phyloP scores from a whole-genome alignment of 2,797 vertebrate genomes.

The Chelidonichthys spinosus region DNA sequence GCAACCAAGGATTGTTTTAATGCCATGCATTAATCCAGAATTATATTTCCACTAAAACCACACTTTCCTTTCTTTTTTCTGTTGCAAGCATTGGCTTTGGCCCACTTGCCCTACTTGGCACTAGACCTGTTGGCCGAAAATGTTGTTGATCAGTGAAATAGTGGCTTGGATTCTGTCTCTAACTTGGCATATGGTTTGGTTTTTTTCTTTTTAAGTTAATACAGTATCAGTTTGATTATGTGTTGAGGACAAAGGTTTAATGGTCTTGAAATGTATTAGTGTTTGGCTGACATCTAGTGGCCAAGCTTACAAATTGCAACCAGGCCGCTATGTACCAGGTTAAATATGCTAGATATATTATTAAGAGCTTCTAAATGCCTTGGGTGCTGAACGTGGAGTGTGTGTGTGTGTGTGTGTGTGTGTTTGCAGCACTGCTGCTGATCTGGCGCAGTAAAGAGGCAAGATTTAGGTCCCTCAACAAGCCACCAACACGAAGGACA shows the following conservation, averaged over 20 bases:
- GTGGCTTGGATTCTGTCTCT: not conserved
- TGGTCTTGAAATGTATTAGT: not conserved
- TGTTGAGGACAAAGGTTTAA: not conserved
- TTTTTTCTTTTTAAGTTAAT: not conserved
- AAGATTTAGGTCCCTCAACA: not conserved
- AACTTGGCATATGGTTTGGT: not conserved
- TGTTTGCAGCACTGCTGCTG: not conserved
- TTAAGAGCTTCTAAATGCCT: not conserved
- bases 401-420: not conserved
- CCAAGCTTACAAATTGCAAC: constrained; percentile 9
- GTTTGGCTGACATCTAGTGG: constrained; percentile 67
- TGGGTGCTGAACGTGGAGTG: not conserved
- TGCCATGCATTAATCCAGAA: not conserved
- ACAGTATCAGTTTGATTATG: rapidly evolving
- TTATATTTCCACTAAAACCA: not conserved
- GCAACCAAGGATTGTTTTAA: not conserved
- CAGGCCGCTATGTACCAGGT: not conserved
- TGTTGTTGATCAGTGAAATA: not conserved
- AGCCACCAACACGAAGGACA: constrained; percentile 3
- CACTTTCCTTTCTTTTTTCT: not conserved
- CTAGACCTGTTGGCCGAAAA: not conserved
- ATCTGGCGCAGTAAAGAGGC: not conserved
- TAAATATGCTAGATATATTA: not conserved
- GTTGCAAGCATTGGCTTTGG: not conserved
- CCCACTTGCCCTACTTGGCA: not conserved